Conservation (phyloP, 2,113 vertebrate species). For the Lampris incognitus region DNA sequence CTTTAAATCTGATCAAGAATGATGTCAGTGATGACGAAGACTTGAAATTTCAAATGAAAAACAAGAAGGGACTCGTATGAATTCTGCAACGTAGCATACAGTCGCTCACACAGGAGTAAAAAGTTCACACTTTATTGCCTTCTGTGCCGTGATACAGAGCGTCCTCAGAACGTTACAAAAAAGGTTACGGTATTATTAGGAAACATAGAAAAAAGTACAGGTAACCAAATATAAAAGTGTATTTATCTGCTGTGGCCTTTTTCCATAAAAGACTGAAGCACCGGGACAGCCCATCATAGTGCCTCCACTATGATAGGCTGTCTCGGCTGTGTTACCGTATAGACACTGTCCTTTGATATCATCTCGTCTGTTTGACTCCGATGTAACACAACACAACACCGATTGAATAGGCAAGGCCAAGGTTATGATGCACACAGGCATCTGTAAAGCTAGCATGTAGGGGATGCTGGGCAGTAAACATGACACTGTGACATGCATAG, state of each 20-base stretch:
- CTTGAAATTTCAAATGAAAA: neutral
- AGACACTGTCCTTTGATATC: neutral
- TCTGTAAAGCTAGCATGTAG: neutral
- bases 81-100: neutral
- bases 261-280: conserved; percentile 44
- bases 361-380: conserved; percentile 5
- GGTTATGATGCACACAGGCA: neutral
- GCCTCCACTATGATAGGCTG: neutral
- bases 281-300: conserved; percentile 1
- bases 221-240: conserved; percentile 59
- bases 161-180: conserved; percentile 67
- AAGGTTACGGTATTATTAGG: conserved; percentile 54
- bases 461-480: too few species aligned
- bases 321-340: conserved; percentile 3
- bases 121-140: conserved; percentile 68
- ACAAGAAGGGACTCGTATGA: neutral
- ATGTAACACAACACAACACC: neutral
- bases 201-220: conserved; percentile 77
- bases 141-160: conserved; percentile 59
- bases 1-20: too few species aligned
- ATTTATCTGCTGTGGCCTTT: conserved; percentile 29
- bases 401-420: neutral
- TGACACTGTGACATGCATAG: neutral
- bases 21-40: neutral
- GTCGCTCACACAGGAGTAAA: conserved; percentile 14